These are phyloP conservation scores for Sturnus vulgaris DNA, from an alignment of 2,113 vertebrate species.

Conservation along the genomic window DNA sequence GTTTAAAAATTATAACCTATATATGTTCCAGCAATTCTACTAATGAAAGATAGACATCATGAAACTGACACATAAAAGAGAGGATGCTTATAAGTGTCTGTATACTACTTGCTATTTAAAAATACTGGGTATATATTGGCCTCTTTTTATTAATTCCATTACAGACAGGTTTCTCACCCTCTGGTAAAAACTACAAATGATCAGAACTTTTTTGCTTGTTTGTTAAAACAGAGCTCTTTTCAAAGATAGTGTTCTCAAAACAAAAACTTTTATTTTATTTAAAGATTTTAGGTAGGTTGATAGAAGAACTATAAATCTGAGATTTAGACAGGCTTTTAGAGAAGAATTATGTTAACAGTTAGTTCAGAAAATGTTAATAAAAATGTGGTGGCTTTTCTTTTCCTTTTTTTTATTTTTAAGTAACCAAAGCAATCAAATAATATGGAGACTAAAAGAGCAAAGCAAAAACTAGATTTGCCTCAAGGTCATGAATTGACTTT, in stretches of 20 bases:
- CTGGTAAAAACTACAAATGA: not conserved
- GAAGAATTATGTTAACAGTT: not conserved
- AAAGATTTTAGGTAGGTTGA: not conserved
- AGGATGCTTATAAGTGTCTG: not conserved
- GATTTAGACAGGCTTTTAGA: not conserved
- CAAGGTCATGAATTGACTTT: not conserved
- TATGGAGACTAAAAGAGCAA: not conserved
- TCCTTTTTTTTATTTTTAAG: not conserved
- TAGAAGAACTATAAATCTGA: not conserved
- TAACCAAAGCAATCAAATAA: not conserved
- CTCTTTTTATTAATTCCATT: not conserved
- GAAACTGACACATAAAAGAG: not conserved
- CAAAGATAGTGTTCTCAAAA: not conserved
- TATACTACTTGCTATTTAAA: not conserved
- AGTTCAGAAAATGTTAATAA: not conserved
- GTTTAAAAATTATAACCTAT: not conserved
- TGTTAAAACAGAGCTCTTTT: not conserved
- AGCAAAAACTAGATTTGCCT: not conserved
- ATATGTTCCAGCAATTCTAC: not conserved
- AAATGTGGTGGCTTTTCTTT: rapidly evolving
- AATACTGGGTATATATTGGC: not conserved
- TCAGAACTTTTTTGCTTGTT: not conserved
- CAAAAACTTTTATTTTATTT: not conserved
- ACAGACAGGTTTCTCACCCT: not conserved
- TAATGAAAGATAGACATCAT: not conserved